A percentile compares a stretch with the other conserved stretches of the same genome.
phyloP scores from a whole-genome alignment of 2,113 vertebrate species.

The Corythaeola cristata region DNA sequence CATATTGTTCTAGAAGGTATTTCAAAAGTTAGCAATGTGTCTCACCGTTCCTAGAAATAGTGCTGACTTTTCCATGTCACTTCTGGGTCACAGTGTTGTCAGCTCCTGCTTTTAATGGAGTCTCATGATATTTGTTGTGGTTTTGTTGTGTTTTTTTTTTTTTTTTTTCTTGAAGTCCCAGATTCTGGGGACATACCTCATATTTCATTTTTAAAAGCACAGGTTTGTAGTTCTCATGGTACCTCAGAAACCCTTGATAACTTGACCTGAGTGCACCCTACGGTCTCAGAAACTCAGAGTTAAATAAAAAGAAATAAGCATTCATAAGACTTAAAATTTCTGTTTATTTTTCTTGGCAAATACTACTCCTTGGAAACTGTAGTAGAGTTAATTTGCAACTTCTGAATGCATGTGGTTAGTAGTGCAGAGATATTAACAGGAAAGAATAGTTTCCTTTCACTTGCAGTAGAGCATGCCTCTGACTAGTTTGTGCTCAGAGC shows the following conservation, averaged over 20 bases:
- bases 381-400: not conserved
- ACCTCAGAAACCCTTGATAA: not conserved
- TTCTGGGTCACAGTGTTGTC: conserved; percentile 23
- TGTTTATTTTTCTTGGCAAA: not conserved
- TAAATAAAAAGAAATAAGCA: not conserved
- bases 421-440: not conserved
- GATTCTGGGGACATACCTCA: not conserved
- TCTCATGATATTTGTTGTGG: not conserved
- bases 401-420: not conserved
- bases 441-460: not conserved
- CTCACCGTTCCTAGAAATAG: not conserved
- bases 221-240: not conserved
- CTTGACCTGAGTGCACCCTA: not conserved
- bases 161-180: not conserved
- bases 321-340: not conserved
- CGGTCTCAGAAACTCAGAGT: not conserved
- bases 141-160: not conserved
- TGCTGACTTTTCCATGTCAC: not conserved
- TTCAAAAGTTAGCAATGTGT: not conserved
- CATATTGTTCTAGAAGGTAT: not conserved
- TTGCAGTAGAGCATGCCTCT: not conserved
- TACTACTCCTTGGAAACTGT: not conserved
- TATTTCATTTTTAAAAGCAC: not conserved
- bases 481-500: not conserved
- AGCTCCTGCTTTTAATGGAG: conserved; percentile 24